Conservation (phyloP, 2,797 vertebrate species). For the Mus spretus region DNA sequence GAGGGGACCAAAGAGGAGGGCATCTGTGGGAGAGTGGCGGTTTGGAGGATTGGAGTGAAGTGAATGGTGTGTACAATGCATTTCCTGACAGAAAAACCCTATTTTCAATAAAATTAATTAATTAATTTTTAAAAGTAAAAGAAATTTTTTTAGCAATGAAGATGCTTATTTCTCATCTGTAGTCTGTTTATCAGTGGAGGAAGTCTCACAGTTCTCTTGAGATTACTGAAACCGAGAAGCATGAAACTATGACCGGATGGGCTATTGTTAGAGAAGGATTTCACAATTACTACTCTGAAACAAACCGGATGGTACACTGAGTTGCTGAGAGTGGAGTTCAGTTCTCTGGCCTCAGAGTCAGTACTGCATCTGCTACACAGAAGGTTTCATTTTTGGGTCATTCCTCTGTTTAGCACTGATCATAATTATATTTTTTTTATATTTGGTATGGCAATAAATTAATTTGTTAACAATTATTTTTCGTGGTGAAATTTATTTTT, state of each 20-base stretch:
- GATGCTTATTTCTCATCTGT: background rate
- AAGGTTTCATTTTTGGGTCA: background rate
- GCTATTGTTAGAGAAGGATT: background rate
- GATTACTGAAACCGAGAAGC: background rate
- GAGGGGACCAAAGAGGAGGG: background rate
- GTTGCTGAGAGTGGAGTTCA: background rate
- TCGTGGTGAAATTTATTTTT: background rate
- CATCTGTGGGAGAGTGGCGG: background rate
- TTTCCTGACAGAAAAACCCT: background rate
- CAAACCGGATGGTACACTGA: background rate
- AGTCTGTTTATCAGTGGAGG: background rate
- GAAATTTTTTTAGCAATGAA: background rate
- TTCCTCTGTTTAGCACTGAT: background rate
- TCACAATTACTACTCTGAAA: background rate
- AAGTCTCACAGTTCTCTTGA: background rate
- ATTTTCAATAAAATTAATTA: background rate
- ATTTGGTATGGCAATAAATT: background rate
- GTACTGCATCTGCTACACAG: background rate
- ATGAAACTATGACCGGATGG: background rate
- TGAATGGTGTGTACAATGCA: background rate
- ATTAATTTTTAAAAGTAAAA: background rate
- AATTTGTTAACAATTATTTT: constrained; percentile 46
- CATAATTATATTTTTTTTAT: constrained; percentile 50
- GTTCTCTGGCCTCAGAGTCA: background rate
- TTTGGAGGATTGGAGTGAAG: background rate